These are phyloP conservation scores for Hipparchia semele DNA, from an alignment of 2,888 invertebrate genomes.

Conservation along the genomic window DNA sequence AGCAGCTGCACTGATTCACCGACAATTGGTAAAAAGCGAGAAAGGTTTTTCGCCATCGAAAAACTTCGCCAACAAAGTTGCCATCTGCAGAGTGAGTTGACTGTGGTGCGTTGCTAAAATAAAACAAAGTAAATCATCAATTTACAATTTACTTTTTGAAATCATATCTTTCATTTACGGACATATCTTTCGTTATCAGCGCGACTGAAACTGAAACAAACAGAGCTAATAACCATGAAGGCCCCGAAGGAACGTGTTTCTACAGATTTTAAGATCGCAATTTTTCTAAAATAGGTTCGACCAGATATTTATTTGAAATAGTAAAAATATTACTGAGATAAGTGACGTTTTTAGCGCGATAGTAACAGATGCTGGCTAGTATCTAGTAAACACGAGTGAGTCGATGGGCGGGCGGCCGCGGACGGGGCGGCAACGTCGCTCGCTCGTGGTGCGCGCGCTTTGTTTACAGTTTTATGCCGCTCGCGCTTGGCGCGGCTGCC, in stretches of 20 bases:
- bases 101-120: too few species aligned
- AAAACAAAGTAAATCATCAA: too few species aligned
- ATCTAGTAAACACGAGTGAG: slow-evolving; percentile 48
- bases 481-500: slow-evolving; percentile 7
- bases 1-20: not conserved
- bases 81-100: too few species aligned
- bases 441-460: slow-evolving; percentile 56
- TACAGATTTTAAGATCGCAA: too few species aligned
- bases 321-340: not conserved
- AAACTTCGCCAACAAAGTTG: not conserved
- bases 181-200: not conserved
- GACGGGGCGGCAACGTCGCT: slow-evolving; percentile 66
- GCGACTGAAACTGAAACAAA: not conserved
- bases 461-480: slow-evolving; percentile 58
- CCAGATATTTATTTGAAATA: not conserved
- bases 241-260: not conserved
- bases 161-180: not conserved
- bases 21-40: not conserved
- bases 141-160: too few species aligned
- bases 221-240: not conserved
- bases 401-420: slow-evolving; percentile 48
- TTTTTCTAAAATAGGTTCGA: not conserved
- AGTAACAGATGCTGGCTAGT: slow-evolving; percentile 8
- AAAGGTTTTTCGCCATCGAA: not conserved
- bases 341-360: slow-evolving; percentile 5